Evolutionary conservation across 2,888 invertebrate species (phyloP).

Genomic region (Leptinotarsa juncta): DNA sequence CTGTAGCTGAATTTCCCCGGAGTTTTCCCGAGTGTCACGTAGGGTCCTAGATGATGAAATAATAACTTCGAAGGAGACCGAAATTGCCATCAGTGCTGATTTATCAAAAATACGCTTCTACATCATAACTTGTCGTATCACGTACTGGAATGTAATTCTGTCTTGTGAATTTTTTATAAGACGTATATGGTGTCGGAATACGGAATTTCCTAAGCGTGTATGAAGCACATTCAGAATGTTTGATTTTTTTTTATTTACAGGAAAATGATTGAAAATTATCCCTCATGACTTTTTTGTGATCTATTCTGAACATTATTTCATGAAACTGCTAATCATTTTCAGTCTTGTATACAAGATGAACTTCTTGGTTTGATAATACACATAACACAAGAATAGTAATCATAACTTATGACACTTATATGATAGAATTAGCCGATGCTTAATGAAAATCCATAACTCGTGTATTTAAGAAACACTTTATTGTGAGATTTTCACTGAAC

Average conservation of each 20-base stretch:
- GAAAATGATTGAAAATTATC: too few species aligned
- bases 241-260: background rate
- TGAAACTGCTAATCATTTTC: too few species aligned
- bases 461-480: too few species aligned
- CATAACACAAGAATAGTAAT: too few species aligned
- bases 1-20: background rate
- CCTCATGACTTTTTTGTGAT: too few species aligned
- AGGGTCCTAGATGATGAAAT: conserved; percentile 13
- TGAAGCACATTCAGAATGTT: conserved; percentile 9
- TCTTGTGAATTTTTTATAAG: conserved; percentile 38
- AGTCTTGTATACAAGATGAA: too few species aligned
- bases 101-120: conserved; percentile 38
- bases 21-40: conserved; percentile 11
- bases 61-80: conserved; percentile 13
- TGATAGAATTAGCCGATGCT: too few species aligned
- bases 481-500: too few species aligned
- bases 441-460: too few species aligned
- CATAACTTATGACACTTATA: too few species aligned
- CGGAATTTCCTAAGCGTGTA: conserved; percentile 22
- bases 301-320: too few species aligned
- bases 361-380: too few species aligned
- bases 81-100: conserved; percentile 36
- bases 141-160: conserved; percentile 35
- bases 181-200: conserved; percentile 36
- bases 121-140: conserved; percentile 36